A percentile compares a stretch with the other conserved stretches of the same genome.
These are phyloP conservation scores for Vireo altiloquus DNA, from an alignment of 2,113 vertebrate species.

Conservation along the genomic window DNA sequence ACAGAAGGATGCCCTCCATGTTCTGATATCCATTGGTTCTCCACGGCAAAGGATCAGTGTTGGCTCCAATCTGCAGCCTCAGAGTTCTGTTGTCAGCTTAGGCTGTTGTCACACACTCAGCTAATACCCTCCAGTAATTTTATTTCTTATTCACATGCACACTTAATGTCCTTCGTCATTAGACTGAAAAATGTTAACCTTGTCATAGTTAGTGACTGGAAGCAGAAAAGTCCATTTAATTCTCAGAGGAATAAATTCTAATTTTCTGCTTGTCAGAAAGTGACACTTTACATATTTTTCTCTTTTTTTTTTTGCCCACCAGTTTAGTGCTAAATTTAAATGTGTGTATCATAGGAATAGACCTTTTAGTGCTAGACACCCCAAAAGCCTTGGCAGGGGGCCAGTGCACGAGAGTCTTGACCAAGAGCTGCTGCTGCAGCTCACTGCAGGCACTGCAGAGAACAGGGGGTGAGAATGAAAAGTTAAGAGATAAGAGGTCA, in stretches of 20 bases:
- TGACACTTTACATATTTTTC: slow-evolving; percentile 74
- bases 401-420: neutral
- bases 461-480: neutral
- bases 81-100: neutral
- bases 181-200: slow-evolving; percentile 72
- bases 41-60: neutral
- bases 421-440: slow-evolving; percentile 14
- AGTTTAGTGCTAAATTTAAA: slow-evolving; percentile 66
- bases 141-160: slow-evolving; percentile 51
- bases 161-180: slow-evolving; percentile 68
- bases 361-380: slow-evolving; percentile 46
- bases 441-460: slow-evolving; percentile 1
- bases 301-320: neutral
- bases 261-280: slow-evolving; percentile 74
- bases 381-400: slow-evolving; percentile 18
- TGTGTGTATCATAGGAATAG: slow-evolving; percentile 36
- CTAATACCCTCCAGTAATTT: slow-evolving; percentile 52
- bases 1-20: neutral
- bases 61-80: neutral
- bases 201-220: slow-evolving; percentile 69
- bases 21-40: neutral
- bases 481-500: slow-evolving; percentile 2
- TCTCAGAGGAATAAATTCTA: slow-evolving; percentile 65
- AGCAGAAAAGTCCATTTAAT: slow-evolving; percentile 69
- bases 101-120: slow-evolving; percentile 23